Conservation (phyloP, 2,113 vertebrate genomes). For the Engraulis encrasicolus region DNA sequence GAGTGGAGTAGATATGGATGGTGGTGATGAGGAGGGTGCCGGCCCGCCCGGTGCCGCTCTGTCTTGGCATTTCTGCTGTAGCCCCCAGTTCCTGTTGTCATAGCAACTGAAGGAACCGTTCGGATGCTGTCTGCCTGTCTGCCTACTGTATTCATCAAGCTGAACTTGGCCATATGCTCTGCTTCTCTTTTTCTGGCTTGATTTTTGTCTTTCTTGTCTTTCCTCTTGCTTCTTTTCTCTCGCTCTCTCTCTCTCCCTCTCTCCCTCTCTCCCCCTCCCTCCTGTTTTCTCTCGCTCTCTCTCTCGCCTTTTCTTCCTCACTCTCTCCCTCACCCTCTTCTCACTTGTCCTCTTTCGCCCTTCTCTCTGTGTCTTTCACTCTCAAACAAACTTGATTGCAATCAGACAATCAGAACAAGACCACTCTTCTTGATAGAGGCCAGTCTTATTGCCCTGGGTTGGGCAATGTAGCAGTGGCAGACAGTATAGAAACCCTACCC, state of each 20-base stretch:
- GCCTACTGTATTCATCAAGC: background rate
- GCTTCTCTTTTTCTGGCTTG: too few relatives aligned
- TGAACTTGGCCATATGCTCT: background rate
- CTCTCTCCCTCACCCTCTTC: too few relatives aligned
- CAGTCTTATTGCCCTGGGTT: background rate
- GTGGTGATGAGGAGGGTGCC: background rate
- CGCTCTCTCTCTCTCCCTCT: background rate
- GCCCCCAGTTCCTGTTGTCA: slow-evolving; percentile 2
- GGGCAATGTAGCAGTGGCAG: background rate
- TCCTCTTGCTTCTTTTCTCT: background rate
- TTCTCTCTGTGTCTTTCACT: background rate
- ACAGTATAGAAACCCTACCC: background rate
- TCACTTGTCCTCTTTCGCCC: too few relatives aligned
- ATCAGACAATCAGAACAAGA: background rate
- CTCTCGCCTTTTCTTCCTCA: too few relatives aligned
- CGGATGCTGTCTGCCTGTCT: background rate
- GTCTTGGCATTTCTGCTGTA: background rate
- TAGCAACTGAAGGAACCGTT: background rate
- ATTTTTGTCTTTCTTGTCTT: too few relatives aligned
- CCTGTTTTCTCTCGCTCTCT: too few relatives aligned
- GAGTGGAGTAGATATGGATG: background rate
- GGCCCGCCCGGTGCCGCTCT: background rate
- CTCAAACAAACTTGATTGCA: background rate
- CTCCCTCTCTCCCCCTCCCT: background rate
- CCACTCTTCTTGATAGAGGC: background rate